These are phyloP conservation scores for Exephanes ischioxanthus DNA, from an alignment of 2,888 invertebrate species.

Conservation along the genomic window DNA sequence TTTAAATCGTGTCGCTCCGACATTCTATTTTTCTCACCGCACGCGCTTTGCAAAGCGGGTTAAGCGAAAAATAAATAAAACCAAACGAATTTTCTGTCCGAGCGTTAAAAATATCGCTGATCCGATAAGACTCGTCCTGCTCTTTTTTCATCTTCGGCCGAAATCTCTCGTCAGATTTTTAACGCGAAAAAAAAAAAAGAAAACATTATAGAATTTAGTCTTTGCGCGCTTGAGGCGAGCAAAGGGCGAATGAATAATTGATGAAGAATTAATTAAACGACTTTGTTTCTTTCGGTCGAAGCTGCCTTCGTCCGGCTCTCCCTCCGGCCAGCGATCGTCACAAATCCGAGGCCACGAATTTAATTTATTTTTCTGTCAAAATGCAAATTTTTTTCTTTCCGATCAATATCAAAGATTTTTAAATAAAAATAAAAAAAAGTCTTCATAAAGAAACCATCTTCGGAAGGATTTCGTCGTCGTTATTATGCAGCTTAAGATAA, in stretches of 20 bases:
- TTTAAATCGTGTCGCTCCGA: constrained; percentile 22
- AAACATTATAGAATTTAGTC: not conserved
- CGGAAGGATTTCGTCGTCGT: not conserved
- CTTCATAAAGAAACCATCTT: not conserved
- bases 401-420: not conserved
- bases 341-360: constrained; percentile 2
- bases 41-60: constrained; percentile 8
- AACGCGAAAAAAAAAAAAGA: constrained; percentile 5
- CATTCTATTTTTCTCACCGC: constrained; percentile 45
- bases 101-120: constrained; percentile 29
- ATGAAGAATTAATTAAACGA: constrained; percentile 32
- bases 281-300: constrained; percentile 3
- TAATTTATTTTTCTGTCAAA: not conserved
- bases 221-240: not conserved
- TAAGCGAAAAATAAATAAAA: constrained; percentile 22
- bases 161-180: constrained; percentile 31
- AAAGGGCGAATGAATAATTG: constrained; percentile 31
- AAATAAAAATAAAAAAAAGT: not conserved
- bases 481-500: not conserved
- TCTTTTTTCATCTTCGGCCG: constrained; percentile 4
- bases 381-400: constrained; percentile 4
- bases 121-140: constrained; percentile 15
- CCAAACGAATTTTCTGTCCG: not conserved
- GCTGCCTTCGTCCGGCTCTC: not conserved
- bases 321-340: not conserved